phyloP scores from a whole-genome alignment of 2,888 invertebrate genomes.

The Argyresthia albistria region DNA sequence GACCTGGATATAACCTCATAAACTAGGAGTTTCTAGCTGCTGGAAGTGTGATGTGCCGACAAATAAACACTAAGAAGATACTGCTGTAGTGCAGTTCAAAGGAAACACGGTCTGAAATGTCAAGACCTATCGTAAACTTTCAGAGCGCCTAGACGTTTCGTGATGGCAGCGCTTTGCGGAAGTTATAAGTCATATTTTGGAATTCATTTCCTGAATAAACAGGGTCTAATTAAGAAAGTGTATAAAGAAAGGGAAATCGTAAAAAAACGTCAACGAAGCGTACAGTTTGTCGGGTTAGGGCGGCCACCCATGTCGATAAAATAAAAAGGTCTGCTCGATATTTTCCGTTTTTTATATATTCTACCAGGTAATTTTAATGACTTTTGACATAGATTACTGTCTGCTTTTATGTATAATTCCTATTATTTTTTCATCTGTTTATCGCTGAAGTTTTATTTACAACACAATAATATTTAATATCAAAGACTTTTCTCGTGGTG shows the following conservation, averaged over 20 bases:
- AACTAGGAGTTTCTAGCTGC: conserved; percentile 17
- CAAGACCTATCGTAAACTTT: not conserved
- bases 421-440: too few species aligned
- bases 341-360: too few species aligned
- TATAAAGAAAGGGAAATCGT: conserved; percentile 32
- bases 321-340: too few species aligned
- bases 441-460: too few species aligned
- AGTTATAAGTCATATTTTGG: not conserved
- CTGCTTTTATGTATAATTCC: too few species aligned
- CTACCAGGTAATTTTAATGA: too few species aligned
- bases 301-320: not conserved
- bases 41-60: conserved; percentile 1
- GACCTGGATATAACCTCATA: conserved; percentile 47
- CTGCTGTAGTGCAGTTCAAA: not conserved
- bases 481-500: too few species aligned
- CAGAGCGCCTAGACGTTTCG: not conserved
- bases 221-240: not conserved
- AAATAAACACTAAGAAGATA: conserved; percentile 2
- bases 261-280: conserved; percentile 47
- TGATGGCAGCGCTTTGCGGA: not conserved
- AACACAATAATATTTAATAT: too few species aligned
- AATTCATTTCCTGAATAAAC: not conserved
- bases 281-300: conserved; percentile 8
- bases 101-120: not conserved
- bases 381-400: too few species aligned